Percentiles rank a stretch among this genome's conserved stretches.
These are phyloP conservation scores for Aplysina aerophoba DNA, from an alignment of 37 sponge, comb jelly and placozoan species.

Conservation along the genomic window DNA sequence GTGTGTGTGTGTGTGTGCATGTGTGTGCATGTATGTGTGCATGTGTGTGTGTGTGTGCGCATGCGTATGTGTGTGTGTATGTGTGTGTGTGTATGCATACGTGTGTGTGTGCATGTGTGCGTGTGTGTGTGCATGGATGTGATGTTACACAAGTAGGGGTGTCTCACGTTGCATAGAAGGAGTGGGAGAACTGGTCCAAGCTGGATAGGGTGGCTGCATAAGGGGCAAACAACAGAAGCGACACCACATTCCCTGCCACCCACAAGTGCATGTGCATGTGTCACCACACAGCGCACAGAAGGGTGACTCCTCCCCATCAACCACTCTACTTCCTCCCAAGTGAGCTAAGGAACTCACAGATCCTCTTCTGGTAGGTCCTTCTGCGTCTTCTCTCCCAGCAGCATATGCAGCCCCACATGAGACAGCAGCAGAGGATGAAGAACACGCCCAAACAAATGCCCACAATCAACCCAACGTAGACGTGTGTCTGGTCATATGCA, in stretches of 20 bases:
- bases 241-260: not conserved
- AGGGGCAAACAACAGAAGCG: not conserved
- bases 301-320: not conserved
- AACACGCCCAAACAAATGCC: conserved; percentile 18
- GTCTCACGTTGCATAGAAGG: conserved; percentile 36
- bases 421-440: conserved; percentile 20
- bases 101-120: no score
- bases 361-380: conserved; percentile 27
- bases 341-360: not conserved
- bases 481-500: not conserved
- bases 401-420: conserved; percentile 25
- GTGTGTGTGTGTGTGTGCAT: no score
- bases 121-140: no score
- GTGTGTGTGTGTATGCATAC: no score
- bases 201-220: conserved; percentile 9
- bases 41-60: no score
- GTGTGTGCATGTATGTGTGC: no score
- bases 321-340: not conserved
- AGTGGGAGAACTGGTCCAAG: conserved; percentile 30
- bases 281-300: no score
- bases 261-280: no score
- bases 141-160: no score
- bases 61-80: no score
- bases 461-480: conserved; percentile 27
- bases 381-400: conserved; percentile 35